Evolutionary conservation across 2,888 invertebrate genomes (phyloP).

Genomic region (Drosophila sordidapex): DNA sequence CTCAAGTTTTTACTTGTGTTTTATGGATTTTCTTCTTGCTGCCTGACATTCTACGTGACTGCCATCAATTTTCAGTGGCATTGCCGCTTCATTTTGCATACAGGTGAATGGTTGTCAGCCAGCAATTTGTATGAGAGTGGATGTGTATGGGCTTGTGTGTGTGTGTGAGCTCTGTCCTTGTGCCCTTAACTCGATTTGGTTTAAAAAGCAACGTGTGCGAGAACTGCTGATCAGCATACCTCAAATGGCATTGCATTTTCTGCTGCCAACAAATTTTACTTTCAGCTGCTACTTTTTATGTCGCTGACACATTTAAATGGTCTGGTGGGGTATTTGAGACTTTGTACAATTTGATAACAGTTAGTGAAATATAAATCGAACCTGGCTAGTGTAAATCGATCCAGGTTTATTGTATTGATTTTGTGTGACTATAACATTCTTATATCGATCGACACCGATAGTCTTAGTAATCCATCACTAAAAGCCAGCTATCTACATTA

Average conservation of each 20-base stretch:
- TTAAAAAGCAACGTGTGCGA: constrained; percentile 68
- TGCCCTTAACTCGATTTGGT: constrained; percentile 76
- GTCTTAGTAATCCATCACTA: too few species aligned
- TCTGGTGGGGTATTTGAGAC: neutral
- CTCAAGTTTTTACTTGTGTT: constrained; percentile 57
- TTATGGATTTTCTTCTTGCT: constrained; percentile 69
- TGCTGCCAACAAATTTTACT: constrained; percentile 48
- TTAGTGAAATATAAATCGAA: neutral
- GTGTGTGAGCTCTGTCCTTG: constrained; percentile 57
- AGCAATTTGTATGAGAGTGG: neutral
- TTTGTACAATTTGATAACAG: neutral
- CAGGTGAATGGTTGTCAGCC: constrained; percentile 62
- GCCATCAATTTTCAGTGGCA: constrained; percentile 80
- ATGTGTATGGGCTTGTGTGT: constrained; percentile 1
- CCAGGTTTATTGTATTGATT: neutral
- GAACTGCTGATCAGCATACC: constrained; percentile 74
- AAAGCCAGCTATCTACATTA: too few species aligned
- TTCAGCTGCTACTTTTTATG: constrained; percentile 34
- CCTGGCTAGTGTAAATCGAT: neutral
- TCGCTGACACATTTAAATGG: constrained; percentile 3
- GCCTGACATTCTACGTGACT: constrained; percentile 75
- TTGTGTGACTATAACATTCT: neutral
- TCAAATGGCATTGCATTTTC: constrained; percentile 63
- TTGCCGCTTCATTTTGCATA: constrained; percentile 81
- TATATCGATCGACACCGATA: too few species aligned